Percentiles rank a stretch among this genome's conserved stretches.
phyloP scores from a whole-genome alignment of 2,888 invertebrate genomes.

The Eristalinus sepulchralis region DNA sequence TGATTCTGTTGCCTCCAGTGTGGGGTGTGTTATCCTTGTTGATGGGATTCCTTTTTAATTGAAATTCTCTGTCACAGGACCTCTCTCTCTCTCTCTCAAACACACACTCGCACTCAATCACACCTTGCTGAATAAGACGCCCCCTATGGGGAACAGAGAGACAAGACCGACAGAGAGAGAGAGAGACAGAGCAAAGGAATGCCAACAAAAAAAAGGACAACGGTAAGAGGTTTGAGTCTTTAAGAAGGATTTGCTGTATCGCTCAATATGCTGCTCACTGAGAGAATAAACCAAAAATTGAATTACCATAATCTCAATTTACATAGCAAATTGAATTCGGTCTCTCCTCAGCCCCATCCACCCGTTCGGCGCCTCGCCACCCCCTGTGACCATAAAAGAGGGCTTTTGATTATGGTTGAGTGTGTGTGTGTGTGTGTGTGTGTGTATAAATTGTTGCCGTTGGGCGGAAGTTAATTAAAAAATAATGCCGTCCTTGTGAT shows the following conservation, averaged over 20 bases:
- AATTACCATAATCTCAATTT: slow-evolving; percentile 69
- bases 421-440: no score
- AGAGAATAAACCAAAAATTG: slow-evolving; percentile 68
- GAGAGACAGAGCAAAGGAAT: no score
- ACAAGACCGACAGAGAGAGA: no score
- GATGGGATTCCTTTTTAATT: slow-evolving; percentile 35
- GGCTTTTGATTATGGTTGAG: no score
- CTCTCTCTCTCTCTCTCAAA: no score
- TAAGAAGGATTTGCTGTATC: slow-evolving; percentile 52
- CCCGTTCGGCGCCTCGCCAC: neutral
- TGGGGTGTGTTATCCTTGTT: neutral
- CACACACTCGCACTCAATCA: no score
- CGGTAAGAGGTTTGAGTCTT: neutral
- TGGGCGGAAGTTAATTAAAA: slow-evolving; percentile 34
- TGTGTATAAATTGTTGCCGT: neutral
- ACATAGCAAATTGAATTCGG: slow-evolving; percentile 67
- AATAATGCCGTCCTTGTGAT: slow-evolving; percentile 44
- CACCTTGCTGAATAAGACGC: no score
- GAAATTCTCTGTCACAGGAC: neutral
- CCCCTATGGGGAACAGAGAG: no score
- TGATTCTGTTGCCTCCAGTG: neutral
- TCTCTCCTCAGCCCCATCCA: neutral
- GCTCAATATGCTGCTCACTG: slow-evolving; percentile 64
- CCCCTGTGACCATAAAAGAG: neutral
- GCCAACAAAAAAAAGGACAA: neutral